phyloP scores from a whole-genome alignment of 2,888 invertebrate species.

The Laothoe populi region DNA sequence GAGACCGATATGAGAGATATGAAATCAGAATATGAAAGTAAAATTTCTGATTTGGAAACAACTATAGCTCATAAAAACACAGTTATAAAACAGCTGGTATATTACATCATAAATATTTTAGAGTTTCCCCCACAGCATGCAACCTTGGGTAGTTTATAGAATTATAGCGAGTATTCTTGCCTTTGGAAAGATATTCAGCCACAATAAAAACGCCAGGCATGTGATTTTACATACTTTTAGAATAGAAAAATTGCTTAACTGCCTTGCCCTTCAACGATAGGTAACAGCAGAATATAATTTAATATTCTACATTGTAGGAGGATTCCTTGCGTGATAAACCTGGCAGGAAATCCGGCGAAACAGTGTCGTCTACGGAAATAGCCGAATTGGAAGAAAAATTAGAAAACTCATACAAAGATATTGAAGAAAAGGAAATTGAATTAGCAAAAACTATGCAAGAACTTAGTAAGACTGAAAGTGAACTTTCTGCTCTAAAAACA shows the following conservation, averaged over 20 bases:
- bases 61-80: slow-evolving; percentile 85
- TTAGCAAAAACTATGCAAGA: slow-evolving; percentile 61
- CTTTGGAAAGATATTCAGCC: not conserved
- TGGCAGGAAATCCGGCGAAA: slow-evolving; percentile 76
- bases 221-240: not conserved
- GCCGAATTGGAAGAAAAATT: slow-evolving; percentile 79
- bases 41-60: slow-evolving; percentile 85
- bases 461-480: slow-evolving; percentile 74
- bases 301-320: slow-evolving; percentile 55
- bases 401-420: slow-evolving; percentile 60
- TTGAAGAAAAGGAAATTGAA: slow-evolving; percentile 70
- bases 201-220: not conserved
- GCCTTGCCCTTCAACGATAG: not conserved
- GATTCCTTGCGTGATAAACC: slow-evolving; percentile 74
- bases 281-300: not conserved
- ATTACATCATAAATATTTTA: slow-evolving; percentile 33
- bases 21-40: slow-evolving; percentile 84
- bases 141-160: slow-evolving; percentile 17
- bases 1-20: slow-evolving; percentile 81
- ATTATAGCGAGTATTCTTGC: not conserved
- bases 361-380: slow-evolving; percentile 78
- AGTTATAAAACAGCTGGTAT: slow-evolving; percentile 87
- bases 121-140: slow-evolving; percentile 30
- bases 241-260: not conserved
- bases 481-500: slow-evolving; percentile 66